phyloP scores from a whole-genome alignment of 2,888 invertebrate species.

The Caenorhabditis imperialis region DNA sequence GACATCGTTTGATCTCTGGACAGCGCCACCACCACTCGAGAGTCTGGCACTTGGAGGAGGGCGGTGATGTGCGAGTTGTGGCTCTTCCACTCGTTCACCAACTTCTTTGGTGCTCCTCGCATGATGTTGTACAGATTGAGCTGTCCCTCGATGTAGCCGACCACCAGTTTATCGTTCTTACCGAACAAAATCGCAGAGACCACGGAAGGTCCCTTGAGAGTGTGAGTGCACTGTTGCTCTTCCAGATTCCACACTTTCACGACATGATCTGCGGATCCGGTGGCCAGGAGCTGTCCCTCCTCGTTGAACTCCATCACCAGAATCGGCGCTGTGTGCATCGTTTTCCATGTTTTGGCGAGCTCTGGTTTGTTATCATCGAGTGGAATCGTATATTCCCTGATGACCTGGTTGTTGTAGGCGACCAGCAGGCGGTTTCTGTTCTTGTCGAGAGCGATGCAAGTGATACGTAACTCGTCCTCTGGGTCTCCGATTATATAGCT shows the following conservation, averaged over 20 bases:
- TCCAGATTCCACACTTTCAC: slow-evolving; percentile 69
- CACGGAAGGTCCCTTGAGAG: slow-evolving; percentile 65
- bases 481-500: slow-evolving; percentile 69
- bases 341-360: slow-evolving; percentile 64
- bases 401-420: slow-evolving; percentile 69
- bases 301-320: slow-evolving; percentile 61
- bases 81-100: slow-evolving; percentile 59
- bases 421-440: slow-evolving; percentile 62
- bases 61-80: slow-evolving; percentile 67
- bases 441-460: slow-evolving; percentile 63
- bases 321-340: slow-evolving; percentile 71
- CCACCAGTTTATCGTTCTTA: slow-evolving; percentile 61
- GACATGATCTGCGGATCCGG: slow-evolving; percentile 65
- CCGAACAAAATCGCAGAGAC: slow-evolving; percentile 66
- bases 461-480: slow-evolving; percentile 67
- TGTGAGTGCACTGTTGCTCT: slow-evolving; percentile 68
- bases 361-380: slow-evolving; percentile 43
- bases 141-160: slow-evolving; percentile 69
- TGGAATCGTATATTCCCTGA: slow-evolving; percentile 57
- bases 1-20: slow-evolving; percentile 72
- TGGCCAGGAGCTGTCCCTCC: slow-evolving; percentile 56
- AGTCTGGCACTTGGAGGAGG: slow-evolving; percentile 50
- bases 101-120: slow-evolving; percentile 53
- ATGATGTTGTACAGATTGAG: slow-evolving; percentile 63
- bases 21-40: slow-evolving; percentile 54